Evolutionary conservation across 2,888 invertebrate species (phyloP).

Genomic region (Homarus gammarus): DNA sequence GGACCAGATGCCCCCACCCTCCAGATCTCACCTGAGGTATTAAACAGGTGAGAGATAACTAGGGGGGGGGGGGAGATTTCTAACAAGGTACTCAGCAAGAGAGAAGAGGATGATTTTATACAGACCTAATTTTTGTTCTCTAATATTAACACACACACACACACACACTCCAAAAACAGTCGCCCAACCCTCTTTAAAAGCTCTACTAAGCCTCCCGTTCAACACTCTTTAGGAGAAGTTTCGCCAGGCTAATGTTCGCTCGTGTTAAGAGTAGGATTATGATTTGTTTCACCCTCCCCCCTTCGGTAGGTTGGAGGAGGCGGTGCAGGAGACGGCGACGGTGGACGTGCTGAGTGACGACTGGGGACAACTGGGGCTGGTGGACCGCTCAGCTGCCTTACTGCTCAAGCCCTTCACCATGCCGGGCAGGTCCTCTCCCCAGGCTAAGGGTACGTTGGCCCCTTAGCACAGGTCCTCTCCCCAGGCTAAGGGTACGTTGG

Average conservation of each 20-base stretch:
- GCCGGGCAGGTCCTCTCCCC: too few relatives aligned
- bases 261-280: too few relatives aligned
- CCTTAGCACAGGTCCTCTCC: too few relatives aligned
- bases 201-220: too few relatives aligned
- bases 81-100: background rate
- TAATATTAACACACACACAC: too few relatives aligned
- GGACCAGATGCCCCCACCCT: conserved; percentile 21
- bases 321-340: conserved; percentile 58
- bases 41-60: conserved; percentile 36
- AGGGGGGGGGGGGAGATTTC: background rate
- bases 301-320: conserved; percentile 43
- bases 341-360: conserved; percentile 71
- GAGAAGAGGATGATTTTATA: too few relatives aligned
- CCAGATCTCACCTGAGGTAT: conserved; percentile 36
- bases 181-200: too few relatives aligned
- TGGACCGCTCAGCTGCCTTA: conserved; percentile 39
- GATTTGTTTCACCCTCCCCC: background rate
- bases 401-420: conserved; percentile 50
- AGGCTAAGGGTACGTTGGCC: too few relatives aligned
- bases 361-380: conserved; percentile 60
- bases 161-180: background rate
- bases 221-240: too few relatives aligned
- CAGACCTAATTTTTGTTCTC: too few relatives aligned
- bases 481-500: too few relatives aligned
- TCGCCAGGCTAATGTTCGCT: too few relatives aligned